These are phyloP conservation scores for Halocynthia aurantium DNA, from an alignment of 23 tunicate species.

Conservation along the genomic window DNA sequence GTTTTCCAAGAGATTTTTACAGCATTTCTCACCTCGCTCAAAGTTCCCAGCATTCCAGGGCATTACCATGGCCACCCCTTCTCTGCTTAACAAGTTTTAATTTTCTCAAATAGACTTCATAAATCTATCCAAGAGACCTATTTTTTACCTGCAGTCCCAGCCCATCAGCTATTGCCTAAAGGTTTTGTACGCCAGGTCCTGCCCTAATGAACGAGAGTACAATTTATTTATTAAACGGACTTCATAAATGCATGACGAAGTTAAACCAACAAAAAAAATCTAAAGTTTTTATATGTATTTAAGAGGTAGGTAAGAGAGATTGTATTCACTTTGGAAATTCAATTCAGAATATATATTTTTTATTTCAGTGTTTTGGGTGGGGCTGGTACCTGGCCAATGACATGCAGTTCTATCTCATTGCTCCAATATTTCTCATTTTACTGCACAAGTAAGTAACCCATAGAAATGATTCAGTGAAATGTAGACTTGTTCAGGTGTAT, in stretches of 20 bases:
- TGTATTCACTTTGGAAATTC: not conserved
- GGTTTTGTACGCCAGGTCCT: no score
- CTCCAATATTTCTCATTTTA: constrained; percentile 52
- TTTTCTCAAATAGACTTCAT: no score
- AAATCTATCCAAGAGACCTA: no score
- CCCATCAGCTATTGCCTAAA: no score
- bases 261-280: not conserved
- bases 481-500: no score
- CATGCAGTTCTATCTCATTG: constrained; percentile 71
- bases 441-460: constrained; percentile 53
- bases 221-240: no score
- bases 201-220: no score
- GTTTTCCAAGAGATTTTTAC: constrained; percentile 1
- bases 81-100: no score
- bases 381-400: constrained; percentile 94
- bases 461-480: no score
- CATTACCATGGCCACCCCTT: not conserved
- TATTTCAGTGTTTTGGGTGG: constrained; percentile 45
- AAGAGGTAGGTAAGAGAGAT: not conserved
- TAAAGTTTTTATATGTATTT: not conserved
- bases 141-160: no score
- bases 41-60: not conserved
- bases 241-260: not conserved
- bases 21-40: not conserved
- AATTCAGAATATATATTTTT: not conserved